Conservation (phyloP, 2,113 vertebrate genomes). For the Garra rufa region DNA sequence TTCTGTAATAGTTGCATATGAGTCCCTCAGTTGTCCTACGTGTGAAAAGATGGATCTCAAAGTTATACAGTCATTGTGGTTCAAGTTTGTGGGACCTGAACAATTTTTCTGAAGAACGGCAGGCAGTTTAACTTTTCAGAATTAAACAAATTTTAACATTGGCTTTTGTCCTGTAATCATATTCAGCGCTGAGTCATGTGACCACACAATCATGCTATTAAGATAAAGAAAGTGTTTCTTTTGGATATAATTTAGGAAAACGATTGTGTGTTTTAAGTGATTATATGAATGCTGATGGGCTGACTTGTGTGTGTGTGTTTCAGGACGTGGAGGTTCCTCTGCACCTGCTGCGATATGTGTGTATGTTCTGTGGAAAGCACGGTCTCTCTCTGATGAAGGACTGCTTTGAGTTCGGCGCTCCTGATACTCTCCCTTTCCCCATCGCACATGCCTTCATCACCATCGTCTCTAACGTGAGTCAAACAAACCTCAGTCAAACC, state of each 20-base stretch:
- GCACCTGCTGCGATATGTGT: conserved; percentile 97
- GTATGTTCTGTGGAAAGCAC: conserved; percentile 97
- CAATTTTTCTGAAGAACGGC: too few relatives aligned
- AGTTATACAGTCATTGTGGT: too few relatives aligned
- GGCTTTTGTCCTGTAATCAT: too few relatives aligned
- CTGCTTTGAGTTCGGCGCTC: conserved; percentile 93
- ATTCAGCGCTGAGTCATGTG: neutral
- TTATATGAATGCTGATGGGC: neutral
- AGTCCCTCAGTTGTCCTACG: too few relatives aligned
- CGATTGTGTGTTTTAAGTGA: neutral
- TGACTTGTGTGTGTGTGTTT: conserved; percentile 16
- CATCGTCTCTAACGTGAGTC: conserved; percentile 97
- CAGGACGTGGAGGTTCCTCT: conserved; percentile 98
- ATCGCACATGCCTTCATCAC: conserved; percentile 99
- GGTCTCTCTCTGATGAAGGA: conserved; percentile 99
- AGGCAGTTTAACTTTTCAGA: too few relatives aligned
- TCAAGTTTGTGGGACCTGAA: too few relatives aligned
- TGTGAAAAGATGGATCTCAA: too few relatives aligned
- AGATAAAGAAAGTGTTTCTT: neutral
- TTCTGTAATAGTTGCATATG: too few relatives aligned
- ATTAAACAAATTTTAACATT: too few relatives aligned
- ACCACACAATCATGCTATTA: neutral
- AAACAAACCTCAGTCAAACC: neutral
- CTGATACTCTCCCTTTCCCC: conserved; percentile 93
- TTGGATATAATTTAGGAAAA: neutral